These are phyloP conservation scores for Lasioglossum villosulum DNA, from an alignment of 2,888 invertebrate genomes.

Conservation along the genomic window DNA sequence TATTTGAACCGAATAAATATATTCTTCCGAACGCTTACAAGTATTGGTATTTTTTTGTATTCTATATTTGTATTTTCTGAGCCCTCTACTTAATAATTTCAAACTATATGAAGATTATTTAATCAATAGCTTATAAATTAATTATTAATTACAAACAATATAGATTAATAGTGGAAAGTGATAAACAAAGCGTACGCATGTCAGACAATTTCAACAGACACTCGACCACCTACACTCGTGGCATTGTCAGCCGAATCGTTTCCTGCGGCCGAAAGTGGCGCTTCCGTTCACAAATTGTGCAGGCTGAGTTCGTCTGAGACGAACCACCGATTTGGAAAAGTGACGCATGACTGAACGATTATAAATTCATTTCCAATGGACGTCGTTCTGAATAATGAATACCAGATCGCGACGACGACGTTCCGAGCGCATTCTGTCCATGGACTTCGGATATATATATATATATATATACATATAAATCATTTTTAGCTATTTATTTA, in stretches of 20 bases:
- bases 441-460: too few species aligned
- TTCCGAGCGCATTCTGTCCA: neutral
- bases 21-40: too few species aligned
- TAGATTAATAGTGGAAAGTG: neutral
- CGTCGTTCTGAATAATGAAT: slow-evolving; percentile 65
- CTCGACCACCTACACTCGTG: neutral
- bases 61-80: too few species aligned
- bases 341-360: slow-evolving; percentile 67
- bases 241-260: slow-evolving; percentile 30
- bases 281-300: slow-evolving; percentile 53
- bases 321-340: slow-evolving; percentile 55
- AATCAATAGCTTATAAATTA: too few species aligned
- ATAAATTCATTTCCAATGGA: slow-evolving; percentile 61
- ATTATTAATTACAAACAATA: too few species aligned
- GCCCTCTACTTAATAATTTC: too few species aligned
- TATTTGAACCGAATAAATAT: neutral
- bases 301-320: neutral
- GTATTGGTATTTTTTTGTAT: neutral
- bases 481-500: too few species aligned
- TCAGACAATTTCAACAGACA: neutral
- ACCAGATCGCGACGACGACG: slow-evolving; percentile 14
- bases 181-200: neutral
- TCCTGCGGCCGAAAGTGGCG: slow-evolving; percentile 49
- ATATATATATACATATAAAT: too few species aligned
- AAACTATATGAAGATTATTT: too few species aligned